phyloP scores from a whole-genome alignment of 1,140 invertebrate species.

The Zaprionus vittiger region DNA sequence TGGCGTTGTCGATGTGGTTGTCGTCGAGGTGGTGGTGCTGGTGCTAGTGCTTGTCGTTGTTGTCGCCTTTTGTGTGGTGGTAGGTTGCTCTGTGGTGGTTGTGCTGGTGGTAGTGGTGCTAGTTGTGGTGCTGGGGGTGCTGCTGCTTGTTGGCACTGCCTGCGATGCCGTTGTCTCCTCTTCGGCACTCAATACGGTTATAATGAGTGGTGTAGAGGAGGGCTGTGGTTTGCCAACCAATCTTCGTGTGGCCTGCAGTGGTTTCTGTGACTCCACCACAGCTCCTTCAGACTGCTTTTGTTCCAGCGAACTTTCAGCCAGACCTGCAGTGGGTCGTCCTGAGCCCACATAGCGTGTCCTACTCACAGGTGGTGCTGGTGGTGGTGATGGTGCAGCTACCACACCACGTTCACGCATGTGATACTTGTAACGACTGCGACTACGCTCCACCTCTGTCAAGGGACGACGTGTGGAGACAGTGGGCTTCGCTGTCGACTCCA shows the following conservation, averaged over 20 bases:
- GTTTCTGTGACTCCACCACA: slow-evolving; percentile 14
- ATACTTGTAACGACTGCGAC: slow-evolving; percentile 83
- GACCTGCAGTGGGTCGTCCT: slow-evolving; percentile 56
- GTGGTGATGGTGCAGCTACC: slow-evolving; percentile 17
- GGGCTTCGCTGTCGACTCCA: slow-evolving; percentile 27
- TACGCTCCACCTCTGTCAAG: slow-evolving; percentile 69
- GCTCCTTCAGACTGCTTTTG: slow-evolving; percentile 26
- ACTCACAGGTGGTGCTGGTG: slow-evolving; percentile 40
- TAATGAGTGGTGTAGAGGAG: slow-evolving; percentile 84
- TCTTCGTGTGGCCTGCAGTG: slow-evolving; percentile 43
- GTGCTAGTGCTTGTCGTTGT: slow-evolving; percentile 36
- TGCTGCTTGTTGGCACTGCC: slow-evolving; percentile 46
- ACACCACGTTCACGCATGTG: slow-evolving; percentile 84
- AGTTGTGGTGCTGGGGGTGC: slow-evolving; percentile 48
- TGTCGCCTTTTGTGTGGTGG: slow-evolving; percentile 34
- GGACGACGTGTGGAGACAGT: slow-evolving; percentile 62
- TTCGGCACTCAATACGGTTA: slow-evolving; percentile 84
- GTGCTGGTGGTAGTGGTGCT: slow-evolving; percentile 25
- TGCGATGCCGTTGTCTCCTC: slow-evolving; percentile 70
- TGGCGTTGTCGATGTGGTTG: slow-evolving; percentile 49
- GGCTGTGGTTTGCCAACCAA: slow-evolving; percentile 41
- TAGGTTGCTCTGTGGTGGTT: slow-evolving; percentile 31
- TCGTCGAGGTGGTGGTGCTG: slow-evolving; percentile 49
- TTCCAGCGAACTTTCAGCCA: slow-evolving; percentile 40
- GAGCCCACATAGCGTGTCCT: slow-evolving; percentile 66